A percentile compares a stretch with the other conserved stretches of the same genome.
These are phyloP conservation scores for Agrochola lota DNA, from an alignment of 2,888 invertebrate species.

Conservation along the genomic window DNA sequence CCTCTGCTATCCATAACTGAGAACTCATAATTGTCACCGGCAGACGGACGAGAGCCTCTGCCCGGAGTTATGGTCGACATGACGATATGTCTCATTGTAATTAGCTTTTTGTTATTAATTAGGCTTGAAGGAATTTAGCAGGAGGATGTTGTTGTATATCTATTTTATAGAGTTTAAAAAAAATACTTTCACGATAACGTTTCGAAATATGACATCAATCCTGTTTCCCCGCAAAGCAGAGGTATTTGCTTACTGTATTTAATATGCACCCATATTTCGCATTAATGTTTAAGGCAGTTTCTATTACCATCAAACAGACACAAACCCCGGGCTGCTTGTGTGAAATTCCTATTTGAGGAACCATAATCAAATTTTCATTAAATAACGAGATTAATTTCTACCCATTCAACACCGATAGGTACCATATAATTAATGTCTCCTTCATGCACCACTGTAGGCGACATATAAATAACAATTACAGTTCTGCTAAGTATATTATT, in stretches of 20 bases:
- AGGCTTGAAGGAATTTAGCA: background rate
- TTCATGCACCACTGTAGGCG: constrained; percentile 6
- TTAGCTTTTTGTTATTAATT: constrained; percentile 31
- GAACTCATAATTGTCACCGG: constrained; percentile 86
- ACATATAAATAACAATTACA: constrained; percentile 27
- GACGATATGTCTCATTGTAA: constrained; percentile 63
- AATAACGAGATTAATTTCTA: constrained; percentile 1
- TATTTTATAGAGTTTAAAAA: background rate
- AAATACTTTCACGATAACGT: no score
- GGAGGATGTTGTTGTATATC: background rate
- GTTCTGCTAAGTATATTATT: constrained; percentile 19
- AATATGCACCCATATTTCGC: background rate
- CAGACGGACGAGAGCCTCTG: constrained; percentile 67
- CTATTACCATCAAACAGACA: background rate
- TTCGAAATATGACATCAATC: background rate
- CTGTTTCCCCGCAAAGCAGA: background rate
- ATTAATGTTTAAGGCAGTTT: background rate
- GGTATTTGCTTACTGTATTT: background rate
- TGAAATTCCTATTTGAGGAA: background rate
- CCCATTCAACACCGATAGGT: background rate
- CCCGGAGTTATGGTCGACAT: constrained; percentile 66
- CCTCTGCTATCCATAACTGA: constrained; percentile 85
- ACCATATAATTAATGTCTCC: constrained; percentile 14
- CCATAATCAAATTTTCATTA: background rate
- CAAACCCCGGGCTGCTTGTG: background rate